Conservation (phyloP, 2,888 invertebrate species). For the Noctua fimbriata region DNA sequence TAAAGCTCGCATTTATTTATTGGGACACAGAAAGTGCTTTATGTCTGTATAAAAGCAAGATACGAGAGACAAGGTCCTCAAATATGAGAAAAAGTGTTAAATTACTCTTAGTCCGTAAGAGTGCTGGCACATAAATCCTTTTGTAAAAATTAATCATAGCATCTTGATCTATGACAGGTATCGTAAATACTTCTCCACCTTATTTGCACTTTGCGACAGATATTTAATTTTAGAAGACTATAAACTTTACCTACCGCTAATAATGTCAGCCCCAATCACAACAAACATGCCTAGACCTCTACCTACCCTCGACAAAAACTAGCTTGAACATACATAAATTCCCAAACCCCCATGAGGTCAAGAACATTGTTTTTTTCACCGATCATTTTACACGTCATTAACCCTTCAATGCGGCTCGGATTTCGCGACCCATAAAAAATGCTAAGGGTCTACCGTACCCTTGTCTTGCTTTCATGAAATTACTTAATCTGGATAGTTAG, state of each 20-base stretch:
- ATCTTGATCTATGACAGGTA: not conserved
- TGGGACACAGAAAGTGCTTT: not conserved
- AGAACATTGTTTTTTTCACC: slow-evolving; percentile 71
- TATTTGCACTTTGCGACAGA: not conserved
- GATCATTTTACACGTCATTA: slow-evolving; percentile 79
- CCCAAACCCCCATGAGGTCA: slow-evolving; percentile 66
- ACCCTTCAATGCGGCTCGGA: slow-evolving; percentile 72
- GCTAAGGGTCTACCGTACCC: slow-evolving; percentile 59
- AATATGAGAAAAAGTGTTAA: not conserved
- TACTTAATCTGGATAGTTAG: slow-evolving; percentile 47
- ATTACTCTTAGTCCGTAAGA: not conserved
- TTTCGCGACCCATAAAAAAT: slow-evolving; percentile 76
- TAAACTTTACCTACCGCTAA: not conserved
- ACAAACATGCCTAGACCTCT: slow-evolving; percentile 15
- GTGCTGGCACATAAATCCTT: not conserved
- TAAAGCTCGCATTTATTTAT: not conserved
- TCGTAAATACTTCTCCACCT: not conserved
- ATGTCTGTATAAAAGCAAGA: not conserved
- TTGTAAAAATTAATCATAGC: not conserved
- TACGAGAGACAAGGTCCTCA: not conserved
- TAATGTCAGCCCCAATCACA: slow-evolving; percentile 21
- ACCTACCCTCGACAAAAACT: slow-evolving; percentile 7
- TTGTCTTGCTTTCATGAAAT: slow-evolving; percentile 41
- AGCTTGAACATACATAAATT: slow-evolving; percentile 38
- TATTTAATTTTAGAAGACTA: no score